A percentile compares a stretch with the other conserved stretches of the same genome.
These are phyloP conservation scores for Buathra laborator DNA, from an alignment of 2,888 invertebrate species.

Conservation along the genomic window DNA sequence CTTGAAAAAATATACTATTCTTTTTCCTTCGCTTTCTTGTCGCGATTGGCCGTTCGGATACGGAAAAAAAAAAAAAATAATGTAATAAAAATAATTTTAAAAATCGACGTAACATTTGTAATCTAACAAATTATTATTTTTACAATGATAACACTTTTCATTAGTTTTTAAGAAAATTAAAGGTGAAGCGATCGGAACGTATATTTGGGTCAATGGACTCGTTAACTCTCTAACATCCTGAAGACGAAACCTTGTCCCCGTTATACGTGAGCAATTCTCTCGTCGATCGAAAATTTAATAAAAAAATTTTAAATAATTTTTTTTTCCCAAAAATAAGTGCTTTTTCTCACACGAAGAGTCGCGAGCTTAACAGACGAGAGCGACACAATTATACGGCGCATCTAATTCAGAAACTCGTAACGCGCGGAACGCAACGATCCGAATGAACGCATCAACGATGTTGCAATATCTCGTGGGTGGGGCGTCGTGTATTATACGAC, in stretches of 20 bases:
- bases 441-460: conserved; percentile 11
- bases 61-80: neutral
- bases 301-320: too few relatives aligned
- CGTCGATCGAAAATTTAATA: too few relatives aligned
- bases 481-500: conserved; percentile 11
- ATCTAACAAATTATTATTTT: too few relatives aligned
- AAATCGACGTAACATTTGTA: too few relatives aligned
- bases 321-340: neutral
- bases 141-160: too few relatives aligned
- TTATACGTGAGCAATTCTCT: too few relatives aligned
- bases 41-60: neutral
- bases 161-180: too few relatives aligned
- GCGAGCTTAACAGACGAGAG: neutral
- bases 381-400: neutral
- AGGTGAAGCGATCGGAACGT: too few relatives aligned
- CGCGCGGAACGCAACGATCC: neutral
- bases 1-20: conserved; percentile 1
- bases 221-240: too few relatives aligned
- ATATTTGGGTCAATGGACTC: too few relatives aligned
- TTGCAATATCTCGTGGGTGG: conserved; percentile 4
- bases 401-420: neutral
- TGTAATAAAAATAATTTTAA: neutral
- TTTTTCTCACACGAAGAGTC: neutral
- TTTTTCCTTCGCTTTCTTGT: neutral
- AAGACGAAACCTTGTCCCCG: too few relatives aligned